These are phyloP conservation scores for Emys orbicularis DNA, from an alignment of 2,797 vertebrate genomes.

Conservation along the genomic window DNA sequence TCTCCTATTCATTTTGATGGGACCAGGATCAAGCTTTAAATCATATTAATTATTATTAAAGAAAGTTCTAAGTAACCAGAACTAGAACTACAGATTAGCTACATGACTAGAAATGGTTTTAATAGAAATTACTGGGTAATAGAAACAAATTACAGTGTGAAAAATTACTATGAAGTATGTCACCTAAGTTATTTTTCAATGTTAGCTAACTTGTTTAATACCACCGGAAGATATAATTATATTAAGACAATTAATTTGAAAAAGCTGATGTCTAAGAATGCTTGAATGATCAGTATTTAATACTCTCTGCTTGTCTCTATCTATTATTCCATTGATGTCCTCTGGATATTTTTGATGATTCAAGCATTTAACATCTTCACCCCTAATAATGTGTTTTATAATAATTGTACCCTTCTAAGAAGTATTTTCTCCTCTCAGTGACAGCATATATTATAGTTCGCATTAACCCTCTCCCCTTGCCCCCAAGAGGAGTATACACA, in stretches of 20 bases:
- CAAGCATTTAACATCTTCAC: neutral
- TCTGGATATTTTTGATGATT: slow-evolving; percentile 31
- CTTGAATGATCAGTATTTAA: slow-evolving; percentile 12
- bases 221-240: neutral
- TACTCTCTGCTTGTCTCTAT: neutral
- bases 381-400: neutral
- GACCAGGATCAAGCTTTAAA: neutral
- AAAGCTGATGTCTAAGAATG: neutral
- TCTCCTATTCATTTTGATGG: neutral
- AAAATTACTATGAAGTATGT: neutral
- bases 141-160: neutral
- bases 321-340: neutral
- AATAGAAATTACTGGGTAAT: neutral
- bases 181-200: neutral
- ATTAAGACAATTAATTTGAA: slow-evolving; percentile 10
- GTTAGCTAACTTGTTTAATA: neutral
- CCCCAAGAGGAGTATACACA: neutral
- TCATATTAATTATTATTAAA: neutral
- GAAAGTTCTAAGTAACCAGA: neutral
- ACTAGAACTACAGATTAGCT: neutral
- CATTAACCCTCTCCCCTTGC: no score
- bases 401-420: neutral
- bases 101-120: neutral
- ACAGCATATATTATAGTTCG: no score
- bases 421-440: neutral